phyloP scores from a whole-genome alignment of 2,797 vertebrate genomes.

The Neomorphus geoffroyi region DNA sequence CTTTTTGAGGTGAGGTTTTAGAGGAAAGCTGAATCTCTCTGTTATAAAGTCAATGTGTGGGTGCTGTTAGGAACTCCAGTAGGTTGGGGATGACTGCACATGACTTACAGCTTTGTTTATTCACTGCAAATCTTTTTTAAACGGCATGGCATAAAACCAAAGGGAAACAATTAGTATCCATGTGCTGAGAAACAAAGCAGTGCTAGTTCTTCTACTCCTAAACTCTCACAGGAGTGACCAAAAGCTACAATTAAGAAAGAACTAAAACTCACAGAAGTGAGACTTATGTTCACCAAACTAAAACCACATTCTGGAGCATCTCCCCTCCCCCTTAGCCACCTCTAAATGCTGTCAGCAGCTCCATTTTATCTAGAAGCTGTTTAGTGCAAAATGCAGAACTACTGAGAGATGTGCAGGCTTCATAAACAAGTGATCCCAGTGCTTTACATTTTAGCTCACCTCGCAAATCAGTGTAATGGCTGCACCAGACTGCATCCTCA shows the following conservation, averaged over 20 bases:
- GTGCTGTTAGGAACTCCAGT: slow-evolving; percentile 9
- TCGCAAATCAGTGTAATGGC: neutral
- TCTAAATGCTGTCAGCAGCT: neutral
- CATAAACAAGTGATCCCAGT: neutral
- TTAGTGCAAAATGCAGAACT: neutral
- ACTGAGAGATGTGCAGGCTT: neutral
- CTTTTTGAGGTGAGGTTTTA: neutral
- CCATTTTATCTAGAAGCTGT: neutral
- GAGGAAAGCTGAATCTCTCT: neutral
- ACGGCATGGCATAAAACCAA: neutral
- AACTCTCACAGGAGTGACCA: neutral
- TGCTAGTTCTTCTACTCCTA: neutral
- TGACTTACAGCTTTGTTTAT: slow-evolving; percentile 45
- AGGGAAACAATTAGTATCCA: slow-evolving; percentile 31
- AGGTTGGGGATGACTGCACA: neutral
- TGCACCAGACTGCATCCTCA: neutral
- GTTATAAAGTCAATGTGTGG: neutral
- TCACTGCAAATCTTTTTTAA: neutral
- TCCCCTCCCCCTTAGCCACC: neutral
- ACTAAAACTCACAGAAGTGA: neutral
- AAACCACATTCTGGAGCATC: neutral
- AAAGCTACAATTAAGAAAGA: neutral
- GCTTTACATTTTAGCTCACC: neutral
- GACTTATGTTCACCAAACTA: neutral
- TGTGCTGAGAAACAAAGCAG: neutral